Base-by-base conservation (phyloP, 2,888 invertebrate genomes). In the Dusona sp. region DNA sequence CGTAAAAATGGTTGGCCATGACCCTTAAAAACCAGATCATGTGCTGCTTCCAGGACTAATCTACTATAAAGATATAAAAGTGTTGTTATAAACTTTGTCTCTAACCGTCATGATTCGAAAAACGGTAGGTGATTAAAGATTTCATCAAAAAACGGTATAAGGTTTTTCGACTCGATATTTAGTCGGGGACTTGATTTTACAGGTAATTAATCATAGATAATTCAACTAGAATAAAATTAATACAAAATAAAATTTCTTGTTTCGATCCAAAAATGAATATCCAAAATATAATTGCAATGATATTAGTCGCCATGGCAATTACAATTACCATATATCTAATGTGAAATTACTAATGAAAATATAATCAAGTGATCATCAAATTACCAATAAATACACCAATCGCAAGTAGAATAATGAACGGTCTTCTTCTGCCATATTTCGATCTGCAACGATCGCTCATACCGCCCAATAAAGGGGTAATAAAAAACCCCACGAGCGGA, bases 401-500 rank as follows among this genome's bases (percentile, higher is more conserved):
- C 0, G 99, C 98, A 94, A 99, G 95, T 22, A 98, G 94, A 22
- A 99, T 95, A 90, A 99, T 99, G 93, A 99, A 99, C 0, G 99
- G 99, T 89, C 99, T 95, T 90, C 99, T 95, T 83, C 99, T 96
- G 9, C 99, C 99, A 89, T 97, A 96, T 86, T 95, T 95, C 7
- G 97, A 96, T 73, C 96, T 96, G 93, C 99, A 99, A 81, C 98
- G 96, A 94, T 99, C 99, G 94, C 98, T 98, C 88, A 99, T 94
- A 0, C 98, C 98, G 0, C 99, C 99, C 88, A 99, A 95, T 85
- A 99, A 95, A 0, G 99, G 99, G 0, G 99, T 99, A 89, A 99
- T 95, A 93, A 99, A 98, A 95, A 99, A 98, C 79, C 99, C 99
- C 68, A 99, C 96, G 25, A 99, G 95, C 0, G 99, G 99, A 73